phyloP scores from a whole-genome alignment of 1,140 invertebrate species.

The Trichogramma pretiosum region DNA sequence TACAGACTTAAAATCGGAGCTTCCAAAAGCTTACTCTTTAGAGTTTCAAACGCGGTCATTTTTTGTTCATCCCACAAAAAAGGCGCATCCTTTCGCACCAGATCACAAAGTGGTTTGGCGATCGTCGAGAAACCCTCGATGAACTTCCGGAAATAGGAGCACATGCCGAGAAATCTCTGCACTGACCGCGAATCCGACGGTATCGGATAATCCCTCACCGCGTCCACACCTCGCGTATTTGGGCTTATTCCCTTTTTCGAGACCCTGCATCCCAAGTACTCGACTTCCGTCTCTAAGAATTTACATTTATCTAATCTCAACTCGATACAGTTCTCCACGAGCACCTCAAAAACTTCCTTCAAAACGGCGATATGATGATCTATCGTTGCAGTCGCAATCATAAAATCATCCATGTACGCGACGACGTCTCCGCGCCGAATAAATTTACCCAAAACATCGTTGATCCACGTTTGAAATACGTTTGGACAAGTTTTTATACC shows the following conservation, averaged over 20 bases:
- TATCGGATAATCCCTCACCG: neutral
- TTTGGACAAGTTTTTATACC: no score
- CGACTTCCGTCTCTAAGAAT: constrained; percentile 9
- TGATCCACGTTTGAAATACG: constrained; percentile 11
- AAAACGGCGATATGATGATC: constrained; percentile 4
- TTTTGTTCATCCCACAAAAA: constrained; percentile 4
- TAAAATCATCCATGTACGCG: constrained; percentile 13
- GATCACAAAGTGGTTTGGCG: constrained; percentile 10
- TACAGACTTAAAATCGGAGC: constrained; percentile 7
- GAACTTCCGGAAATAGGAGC: constrained; percentile 20
- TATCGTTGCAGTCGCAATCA: constrained; percentile 4
- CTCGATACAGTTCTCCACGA: constrained; percentile 1
- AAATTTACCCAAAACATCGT: constrained; percentile 3
- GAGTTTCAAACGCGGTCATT: neutral
- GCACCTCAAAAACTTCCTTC: neutral
- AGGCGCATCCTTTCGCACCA: constrained; percentile 1
- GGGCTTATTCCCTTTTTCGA: constrained; percentile 6
- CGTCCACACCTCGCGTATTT: neutral
- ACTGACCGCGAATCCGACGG: constrained; percentile 10
- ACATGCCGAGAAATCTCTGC: constrained; percentile 18
- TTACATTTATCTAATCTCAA: constrained; percentile 15
- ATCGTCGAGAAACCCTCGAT: no score
- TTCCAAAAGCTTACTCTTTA: constrained; percentile 4
- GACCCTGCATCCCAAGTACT: constrained; percentile 10
- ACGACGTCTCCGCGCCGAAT: neutral